phyloP scores from a whole-genome alignment of 1,140 invertebrate genomes.

The Drosophila navojoa region DNA sequence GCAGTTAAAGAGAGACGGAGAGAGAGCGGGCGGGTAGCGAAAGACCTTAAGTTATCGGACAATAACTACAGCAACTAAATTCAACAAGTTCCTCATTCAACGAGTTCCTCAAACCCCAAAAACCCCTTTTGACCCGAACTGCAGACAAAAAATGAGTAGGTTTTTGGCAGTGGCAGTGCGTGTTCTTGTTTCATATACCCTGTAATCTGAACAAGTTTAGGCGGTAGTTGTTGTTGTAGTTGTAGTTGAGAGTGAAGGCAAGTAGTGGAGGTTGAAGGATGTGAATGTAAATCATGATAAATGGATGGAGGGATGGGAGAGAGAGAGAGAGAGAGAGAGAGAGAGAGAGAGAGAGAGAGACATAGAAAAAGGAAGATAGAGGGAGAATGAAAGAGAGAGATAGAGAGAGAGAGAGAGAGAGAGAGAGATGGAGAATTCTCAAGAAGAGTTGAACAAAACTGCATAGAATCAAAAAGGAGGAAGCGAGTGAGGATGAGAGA shows the following conservation, averaged over 20 bases:
- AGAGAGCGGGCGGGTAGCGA: too few relatives aligned
- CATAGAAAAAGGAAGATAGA: too few relatives aligned
- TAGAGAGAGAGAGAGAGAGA: too few relatives aligned
- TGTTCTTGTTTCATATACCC: conserved; percentile 10
- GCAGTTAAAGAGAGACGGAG: too few relatives aligned
- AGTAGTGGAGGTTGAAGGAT: not conserved
- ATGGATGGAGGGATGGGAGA: not conserved
- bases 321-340: not conserved
- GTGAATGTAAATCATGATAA: too few relatives aligned
- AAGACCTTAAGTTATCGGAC: conserved; percentile 33
- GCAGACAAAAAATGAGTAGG: conserved; percentile 2
- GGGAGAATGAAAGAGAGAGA: too few relatives aligned
- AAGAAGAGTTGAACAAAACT: too few relatives aligned
- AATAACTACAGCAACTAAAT: conserved; percentile 1
- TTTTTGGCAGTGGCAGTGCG: conserved; percentile 8
- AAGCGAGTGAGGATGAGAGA: too few relatives aligned
- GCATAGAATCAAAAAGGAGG: too few relatives aligned
- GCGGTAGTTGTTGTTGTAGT: too few relatives aligned
- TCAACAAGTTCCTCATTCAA: not conserved
- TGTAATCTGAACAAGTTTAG: not conserved
- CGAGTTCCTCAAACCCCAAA: not conserved
- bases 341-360: not conserved
- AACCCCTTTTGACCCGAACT: not conserved
- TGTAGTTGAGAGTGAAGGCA: not conserved
- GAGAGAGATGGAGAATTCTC: too few relatives aligned